A percentile compares a stretch with the other conserved stretches of the same genome.
These are phyloP conservation scores for Cenopis cana DNA, from an alignment of 2,888 invertebrate genomes.

Conservation along the genomic window DNA sequence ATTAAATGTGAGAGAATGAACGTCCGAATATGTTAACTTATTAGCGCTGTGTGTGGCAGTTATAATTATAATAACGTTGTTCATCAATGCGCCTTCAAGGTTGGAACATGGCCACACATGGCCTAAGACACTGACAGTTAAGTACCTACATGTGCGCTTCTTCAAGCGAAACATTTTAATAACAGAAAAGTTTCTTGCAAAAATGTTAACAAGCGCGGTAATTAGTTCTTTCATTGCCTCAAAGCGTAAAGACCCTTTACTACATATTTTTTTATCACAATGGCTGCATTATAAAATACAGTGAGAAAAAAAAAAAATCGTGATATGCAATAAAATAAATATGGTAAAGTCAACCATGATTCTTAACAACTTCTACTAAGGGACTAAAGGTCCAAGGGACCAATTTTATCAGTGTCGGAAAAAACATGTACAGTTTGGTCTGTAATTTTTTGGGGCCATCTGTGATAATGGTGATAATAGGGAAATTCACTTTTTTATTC, in stretches of 20 bases:
- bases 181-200: slow-evolving; percentile 1
- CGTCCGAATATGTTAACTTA: too few relatives aligned
- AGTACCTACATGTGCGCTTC: slow-evolving; percentile 6
- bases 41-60: background rate
- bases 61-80: background rate
- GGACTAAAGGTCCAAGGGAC: too few relatives aligned
- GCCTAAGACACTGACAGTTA: background rate
- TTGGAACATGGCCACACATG: background rate
- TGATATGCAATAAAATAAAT: too few relatives aligned
- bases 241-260: background rate
- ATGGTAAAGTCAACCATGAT: too few relatives aligned
- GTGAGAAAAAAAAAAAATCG: too few relatives aligned
- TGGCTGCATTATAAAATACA: background rate
- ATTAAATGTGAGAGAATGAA: background rate
- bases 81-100: slow-evolving; percentile 30
- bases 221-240: background rate
- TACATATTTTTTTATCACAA: background rate
- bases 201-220: background rate
- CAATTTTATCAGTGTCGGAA: too few relatives aligned
- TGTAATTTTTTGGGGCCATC: too few relatives aligned
- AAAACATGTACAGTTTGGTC: too few relatives aligned
- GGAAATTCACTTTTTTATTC: too few relatives aligned
- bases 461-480: too few relatives aligned
- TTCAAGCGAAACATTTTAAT: slow-evolving; percentile 22
- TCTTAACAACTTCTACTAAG: too few relatives aligned